These are phyloP conservation scores for Crioceris asparagi DNA, from an alignment of 2,888 invertebrate genomes.

Conservation along the genomic window DNA sequence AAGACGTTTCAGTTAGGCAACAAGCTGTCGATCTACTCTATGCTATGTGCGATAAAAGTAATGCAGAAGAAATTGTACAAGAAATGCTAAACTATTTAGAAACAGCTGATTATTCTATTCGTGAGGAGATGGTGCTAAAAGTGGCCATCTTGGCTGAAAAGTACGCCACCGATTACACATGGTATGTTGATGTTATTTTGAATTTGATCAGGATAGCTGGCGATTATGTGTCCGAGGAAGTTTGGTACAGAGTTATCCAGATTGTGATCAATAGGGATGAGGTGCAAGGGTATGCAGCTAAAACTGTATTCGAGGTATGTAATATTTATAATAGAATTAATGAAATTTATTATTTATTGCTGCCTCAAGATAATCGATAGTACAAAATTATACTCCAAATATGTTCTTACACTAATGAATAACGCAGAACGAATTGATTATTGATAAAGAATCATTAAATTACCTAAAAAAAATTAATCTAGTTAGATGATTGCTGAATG, in stretches of 20 bases:
- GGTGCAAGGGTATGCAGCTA: conserved; percentile 99
- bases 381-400: too few relatives aligned
- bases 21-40: conserved; percentile 96
- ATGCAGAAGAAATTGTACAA: conserved; percentile 98
- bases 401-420: too few relatives aligned
- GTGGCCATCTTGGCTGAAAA: conserved; percentile 99
- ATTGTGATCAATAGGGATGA: conserved; percentile 99
- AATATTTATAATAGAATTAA: too few relatives aligned
- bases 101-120: conserved; percentile 98
- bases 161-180: conserved; percentile 98
- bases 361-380: too few relatives aligned
- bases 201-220: conserved; percentile 99
- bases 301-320: conserved; percentile 99
- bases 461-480: too few relatives aligned
- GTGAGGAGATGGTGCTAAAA: conserved; percentile 99
- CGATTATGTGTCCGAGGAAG: conserved; percentile 99
- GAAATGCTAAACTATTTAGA: conserved; percentile 99
- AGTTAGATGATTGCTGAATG: too few relatives aligned
- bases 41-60: conserved; percentile 99
- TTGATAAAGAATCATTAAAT: too few relatives aligned
- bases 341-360: too few relatives aligned
- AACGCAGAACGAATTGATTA: too few relatives aligned
- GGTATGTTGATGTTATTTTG: conserved; percentile 97
- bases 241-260: conserved; percentile 99
- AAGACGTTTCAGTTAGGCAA: conserved; percentile 95